Base-by-base conservation (phyloP, 2,888 invertebrate species). In the Cataglyphis altisquamis region DNA sequence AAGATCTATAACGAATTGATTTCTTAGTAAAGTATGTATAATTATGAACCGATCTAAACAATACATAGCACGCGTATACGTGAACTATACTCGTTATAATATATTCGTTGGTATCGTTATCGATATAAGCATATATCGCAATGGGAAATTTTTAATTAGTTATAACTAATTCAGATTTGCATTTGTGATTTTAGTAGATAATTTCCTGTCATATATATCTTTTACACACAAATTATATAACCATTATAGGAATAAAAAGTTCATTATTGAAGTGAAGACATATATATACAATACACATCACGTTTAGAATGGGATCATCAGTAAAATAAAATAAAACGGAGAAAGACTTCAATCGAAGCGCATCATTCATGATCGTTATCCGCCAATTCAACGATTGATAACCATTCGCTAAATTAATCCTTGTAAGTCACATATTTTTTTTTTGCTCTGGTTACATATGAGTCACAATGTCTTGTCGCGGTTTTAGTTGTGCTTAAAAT, bases 91-190 rank as follows among this genome's bases (percentile, higher is more conserved):
- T 25, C 25, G 12, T 73, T n/a, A 5, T 12, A 32, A 62, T 15
- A 25, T 25, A 39, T 62, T 36, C 8, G 0, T 48, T 1, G 2
- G 8, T 52, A 52, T 52, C 52, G 6, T 8, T 52, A 52, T 52
- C n/a, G 6, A 0, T 52, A 52, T 52, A 52, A 2, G 1, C 5
- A 52, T 55, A 36, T 55, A 67, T 55, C 29, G 25, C 67, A 8
- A 18, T 12, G 9, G 10, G 12, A 55, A 75, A n/a, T 67, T 25
- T 77, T 8, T 67, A 77, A 55, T 77, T 55, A 55, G 3, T 15
- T 21, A 52, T 52, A 3, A 5, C 9, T 32, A 45, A 6, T 3
- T 63, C 12, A 32, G 1, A 45, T 32, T 73, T 60, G 29, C 21
- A 74, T 48, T 12, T 74, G 10, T 2, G 2, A 21, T 60, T 15